Evolutionary conservation across 2,888 invertebrate genomes (phyloP), one percentile per base, ranked within the genome.

Genomic region (Brenthis daphne): DNA sequence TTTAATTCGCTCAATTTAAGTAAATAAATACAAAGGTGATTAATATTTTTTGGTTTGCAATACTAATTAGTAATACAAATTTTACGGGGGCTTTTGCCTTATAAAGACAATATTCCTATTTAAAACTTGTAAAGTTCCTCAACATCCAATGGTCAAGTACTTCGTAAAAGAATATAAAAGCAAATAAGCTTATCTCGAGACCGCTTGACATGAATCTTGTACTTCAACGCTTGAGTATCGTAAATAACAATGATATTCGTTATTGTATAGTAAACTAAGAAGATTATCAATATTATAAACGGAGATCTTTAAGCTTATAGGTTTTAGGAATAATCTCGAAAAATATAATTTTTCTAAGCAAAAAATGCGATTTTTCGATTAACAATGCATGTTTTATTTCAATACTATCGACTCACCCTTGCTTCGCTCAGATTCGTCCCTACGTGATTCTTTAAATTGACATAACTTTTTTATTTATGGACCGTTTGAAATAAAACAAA

Each of bases 141-240:
- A 56, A 65, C 53, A 53, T 43, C 57, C 43, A 71, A 67, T 79
- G 76, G 83, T 76, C 75, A 72, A 71, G 71, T 75, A 75, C 80
- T 80, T 71, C 63, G 73, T 76, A 75, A 82, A 83, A 85, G 86
- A 90, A 90, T 89, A 83, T 84, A 73, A 81, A 84, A 80, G 84
- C 77, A 90, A 90, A 77, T 75, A 78, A 71, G 73, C 74, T 74
- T 72, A 75, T 73, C 75, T 74, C 73, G 70, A 74, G 75, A 76
- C 75, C 63, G 64, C 72, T 76, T 73, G 76, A 79, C 76, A 77
- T 78, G 79, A 78, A 77, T 77, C 76, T 78, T 75, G 76, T 78
- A 77, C 82, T 82, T 75, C 77, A 81, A 76, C 71, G 16, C 50
- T 57, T 47, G 33, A 33, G 48, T 57, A 48, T 56, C 48, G 47